Evolutionary conservation across 2,797 vertebrate genomes (phyloP), one percentile per base, ranked within the genome.

Genomic region (Tokudaia tokunoshimensis): DNA sequence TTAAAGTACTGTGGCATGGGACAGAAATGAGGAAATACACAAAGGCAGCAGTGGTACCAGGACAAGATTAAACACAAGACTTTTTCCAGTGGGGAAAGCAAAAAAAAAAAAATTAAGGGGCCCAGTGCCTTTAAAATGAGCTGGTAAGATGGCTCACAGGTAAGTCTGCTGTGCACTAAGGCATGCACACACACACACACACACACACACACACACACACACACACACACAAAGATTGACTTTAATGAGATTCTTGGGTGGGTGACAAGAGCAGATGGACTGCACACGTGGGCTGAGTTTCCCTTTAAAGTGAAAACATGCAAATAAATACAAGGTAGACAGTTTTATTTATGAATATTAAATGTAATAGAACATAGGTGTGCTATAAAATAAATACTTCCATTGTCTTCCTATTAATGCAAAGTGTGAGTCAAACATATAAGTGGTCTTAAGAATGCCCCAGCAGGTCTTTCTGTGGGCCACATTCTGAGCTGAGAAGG

Each of bases 1-100:
- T 99, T 99, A 98, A 99, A 99, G 98, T 99, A 99, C 99, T 99
- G 98, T 31, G 70, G 44, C 31, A 70, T 97, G 97, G 97, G 0
- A 97, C 50, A 81, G 94, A 94, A 92, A 82, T 50, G 47, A 74
- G 61, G 91, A 85, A 87, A 31, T 31, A 92, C 34, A 97, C 26
- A 97, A 91, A 74, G 31, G 12, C 4, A 78, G 50, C 67, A 12
- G 20, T 0, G 10, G 91, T 3, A 10, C 0, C 59, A 22, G 29
- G 55, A 63, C 20, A 61, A 80, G 47, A 63, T 34, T 3, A 61
- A 76, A n/a, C 65, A 61, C n/a, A 44, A 59, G n/a, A 29, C 14
- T 14, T 1, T 34, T 34, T 65, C 4, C 5, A 9, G 34, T 6
- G n/a, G 31, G 44, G 31, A 78, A 22, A 79, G 31, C 19, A 22